Evolutionary conservation across 2,113 vertebrate genomes (phyloP).

Genomic region (Myotis lucifugus): DNA sequence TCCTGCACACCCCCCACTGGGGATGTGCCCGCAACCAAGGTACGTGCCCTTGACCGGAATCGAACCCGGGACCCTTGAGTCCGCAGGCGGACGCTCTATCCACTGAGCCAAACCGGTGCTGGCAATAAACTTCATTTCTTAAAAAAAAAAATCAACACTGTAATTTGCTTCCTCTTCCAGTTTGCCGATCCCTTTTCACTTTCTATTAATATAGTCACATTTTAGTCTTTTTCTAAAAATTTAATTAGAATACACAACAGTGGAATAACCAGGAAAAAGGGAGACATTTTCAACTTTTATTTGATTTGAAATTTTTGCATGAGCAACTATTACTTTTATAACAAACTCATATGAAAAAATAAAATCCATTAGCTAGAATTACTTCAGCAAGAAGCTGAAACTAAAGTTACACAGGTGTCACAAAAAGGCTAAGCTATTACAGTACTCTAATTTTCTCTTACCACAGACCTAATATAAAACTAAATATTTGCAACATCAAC

Average conservation of each 20-base stretch:
- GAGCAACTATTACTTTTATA: neutral
- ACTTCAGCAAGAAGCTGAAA: slow-evolving; percentile 48
- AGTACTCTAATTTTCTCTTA: slow-evolving; percentile 29
- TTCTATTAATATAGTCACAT: slow-evolving; percentile 2
- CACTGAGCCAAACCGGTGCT: too few relatives aligned
- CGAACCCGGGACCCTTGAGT: too few relatives aligned
- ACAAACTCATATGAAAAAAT: slow-evolving; percentile 38
- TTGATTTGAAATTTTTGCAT: neutral
- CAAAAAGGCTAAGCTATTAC: neutral
- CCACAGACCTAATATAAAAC: neutral
- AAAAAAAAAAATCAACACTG: neutral
- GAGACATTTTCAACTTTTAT: slow-evolving; percentile 1
- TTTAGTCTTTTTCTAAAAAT: slow-evolving; percentile 33
- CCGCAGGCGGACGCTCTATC: too few relatives aligned
- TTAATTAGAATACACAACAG: slow-evolving; percentile 19
- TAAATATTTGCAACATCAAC: neutral
- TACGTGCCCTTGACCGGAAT: too few relatives aligned
- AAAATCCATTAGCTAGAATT: slow-evolving; percentile 25
- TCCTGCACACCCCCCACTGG: too few relatives aligned
- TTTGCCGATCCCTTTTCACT: slow-evolving; percentile 23
- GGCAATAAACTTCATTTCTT: neutral
- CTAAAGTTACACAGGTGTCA: slow-evolving; percentile 45
- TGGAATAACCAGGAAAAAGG: neutral
- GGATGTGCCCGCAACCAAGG: too few relatives aligned
- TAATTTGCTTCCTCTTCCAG: slow-evolving; percentile 28